Conservation (phyloP, 1,140 invertebrate genomes). For the Arion vulgaris region DNA sequence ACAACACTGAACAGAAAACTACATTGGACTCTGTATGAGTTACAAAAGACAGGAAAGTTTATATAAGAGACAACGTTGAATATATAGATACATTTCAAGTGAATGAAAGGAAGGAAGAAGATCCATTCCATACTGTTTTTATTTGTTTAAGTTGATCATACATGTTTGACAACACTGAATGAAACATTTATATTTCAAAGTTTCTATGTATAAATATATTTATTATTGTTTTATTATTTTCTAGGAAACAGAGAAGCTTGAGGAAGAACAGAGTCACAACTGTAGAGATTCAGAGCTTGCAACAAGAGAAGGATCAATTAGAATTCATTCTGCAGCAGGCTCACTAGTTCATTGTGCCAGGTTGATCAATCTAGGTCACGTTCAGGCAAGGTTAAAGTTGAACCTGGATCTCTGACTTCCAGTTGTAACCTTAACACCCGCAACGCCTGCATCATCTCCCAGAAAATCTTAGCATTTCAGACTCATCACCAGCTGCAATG, state of each 20-base stretch:
- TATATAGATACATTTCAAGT: no score
- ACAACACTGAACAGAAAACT: no score
- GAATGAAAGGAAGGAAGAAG: no score
- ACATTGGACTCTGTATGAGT: no score
- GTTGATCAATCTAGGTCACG: constrained; percentile 35
- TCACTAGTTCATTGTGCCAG: constrained; percentile 80
- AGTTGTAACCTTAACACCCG: background rate
- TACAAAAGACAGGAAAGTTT: no score
- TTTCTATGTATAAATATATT: no score
- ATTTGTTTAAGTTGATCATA: no score
- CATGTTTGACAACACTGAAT: no score
- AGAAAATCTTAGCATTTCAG: constrained; percentile 32
- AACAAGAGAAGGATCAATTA: constrained; percentile 84
- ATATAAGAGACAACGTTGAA: no score
- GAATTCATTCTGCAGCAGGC: constrained; percentile 84
- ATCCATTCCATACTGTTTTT: no score
- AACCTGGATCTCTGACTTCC: background rate
- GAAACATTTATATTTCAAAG: no score
- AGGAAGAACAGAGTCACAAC: constrained; percentile 87
- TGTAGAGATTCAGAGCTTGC: constrained; percentile 85
- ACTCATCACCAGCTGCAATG: background rate
- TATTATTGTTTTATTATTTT: background rate
- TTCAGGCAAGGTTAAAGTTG: constrained; percentile 28
- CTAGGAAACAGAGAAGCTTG: constrained; percentile 89
- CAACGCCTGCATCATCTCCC: background rate